Evolutionary conservation across 2,888 invertebrate species (phyloP), one percentile per base, ranked within the genome.

Genomic region (Pachycephus smyrnensis): DNA sequence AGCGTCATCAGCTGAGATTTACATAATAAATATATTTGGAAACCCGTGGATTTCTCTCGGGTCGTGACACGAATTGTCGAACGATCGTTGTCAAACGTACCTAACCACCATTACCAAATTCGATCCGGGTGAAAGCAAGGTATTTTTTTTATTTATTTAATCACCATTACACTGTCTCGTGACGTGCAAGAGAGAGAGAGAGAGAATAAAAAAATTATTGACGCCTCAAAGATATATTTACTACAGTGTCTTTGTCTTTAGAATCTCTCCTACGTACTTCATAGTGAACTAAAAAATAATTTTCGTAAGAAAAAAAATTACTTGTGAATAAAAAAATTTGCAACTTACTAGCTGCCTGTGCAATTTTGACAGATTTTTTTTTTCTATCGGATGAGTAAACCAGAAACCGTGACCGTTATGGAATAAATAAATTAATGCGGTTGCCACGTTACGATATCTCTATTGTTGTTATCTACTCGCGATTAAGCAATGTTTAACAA

Each of bases 1-100:
- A 30, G 75, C 74, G 32, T 75, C 74, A 78, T 76, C 74, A 35
- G 9, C 55, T 3, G 37, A 36, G 68, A 76, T 78, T 78, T 75
- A 69, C 76, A 80, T 74, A 80, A 78, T 31, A 78, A 73, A 77
- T 79, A 75, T 75, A 37, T 79, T 76, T 78, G 75, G 76, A 80
- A 77, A 80, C 11, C 69, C 55, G 15, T 30, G 31, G 73, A 73
- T 79, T 77, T 73, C 71, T 69, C 55, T 31, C 12, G 35, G 36
- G 71, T 75, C 78, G 76, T 77, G 80, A 78, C 69, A 23, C n/a
- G 77, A 75, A 75, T 79, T 33, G 32, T 71, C 30, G 71, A 71
- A 33, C 32, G 31, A 9, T 31, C 71, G 71, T 71, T 9, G 31
- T 71, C 31, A 15, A 71, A 71, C 71, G 71, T 55, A 55, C 55